These are phyloP conservation scores for Varanus komodoensis DNA, from an alignment of 2,113 vertebrate species.

Conservation along the genomic window DNA sequence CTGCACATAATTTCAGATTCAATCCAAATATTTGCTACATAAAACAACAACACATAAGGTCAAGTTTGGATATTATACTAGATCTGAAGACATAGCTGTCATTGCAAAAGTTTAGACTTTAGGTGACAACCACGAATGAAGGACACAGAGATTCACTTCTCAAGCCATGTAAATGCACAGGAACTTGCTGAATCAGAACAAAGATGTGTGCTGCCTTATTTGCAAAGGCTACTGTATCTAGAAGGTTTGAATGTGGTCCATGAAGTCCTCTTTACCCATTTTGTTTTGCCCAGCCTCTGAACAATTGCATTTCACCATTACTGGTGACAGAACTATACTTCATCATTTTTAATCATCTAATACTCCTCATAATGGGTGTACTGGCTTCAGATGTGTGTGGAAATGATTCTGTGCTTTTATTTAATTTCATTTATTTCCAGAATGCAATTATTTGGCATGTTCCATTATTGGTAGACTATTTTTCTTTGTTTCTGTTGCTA, in stretches of 20 bases:
- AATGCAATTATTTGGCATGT: background rate
- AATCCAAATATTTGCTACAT: background rate
- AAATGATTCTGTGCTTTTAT: background rate
- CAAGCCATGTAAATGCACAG: background rate
- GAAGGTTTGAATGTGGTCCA: background rate
- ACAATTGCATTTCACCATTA: background rate
- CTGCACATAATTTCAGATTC: background rate
- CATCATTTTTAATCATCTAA: background rate
- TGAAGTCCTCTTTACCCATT: background rate
- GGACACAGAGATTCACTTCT: background rate
- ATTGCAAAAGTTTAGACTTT: background rate
- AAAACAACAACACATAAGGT: background rate
- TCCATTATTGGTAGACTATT: background rate
- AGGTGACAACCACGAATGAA: background rate
- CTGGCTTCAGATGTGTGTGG: no score
- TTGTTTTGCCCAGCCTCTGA: background rate
- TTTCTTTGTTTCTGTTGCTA: background rate
- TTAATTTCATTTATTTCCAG: background rate
- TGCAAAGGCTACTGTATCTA: background rate
- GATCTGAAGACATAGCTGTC: background rate
- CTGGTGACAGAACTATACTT: background rate
- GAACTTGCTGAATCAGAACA: background rate
- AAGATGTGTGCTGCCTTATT: background rate
- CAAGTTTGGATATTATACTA: background rate
- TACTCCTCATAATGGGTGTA: background rate